phyloP scores from a whole-genome alignment of 2,888 invertebrate species.

The Sepioteuthis lessoniana region DNA sequence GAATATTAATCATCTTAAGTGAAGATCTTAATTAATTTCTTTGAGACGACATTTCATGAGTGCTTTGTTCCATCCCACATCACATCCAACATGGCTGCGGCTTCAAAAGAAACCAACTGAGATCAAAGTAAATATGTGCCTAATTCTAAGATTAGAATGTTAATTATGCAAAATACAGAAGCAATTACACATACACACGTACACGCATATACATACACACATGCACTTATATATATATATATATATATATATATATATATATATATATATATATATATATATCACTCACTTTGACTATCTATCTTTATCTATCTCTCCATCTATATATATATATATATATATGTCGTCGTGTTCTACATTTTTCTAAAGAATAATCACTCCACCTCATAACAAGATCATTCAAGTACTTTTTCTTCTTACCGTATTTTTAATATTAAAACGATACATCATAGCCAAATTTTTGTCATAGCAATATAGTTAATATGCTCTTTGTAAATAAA shows the following conservation, averaged over 20 bases:
- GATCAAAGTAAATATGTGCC: neutral
- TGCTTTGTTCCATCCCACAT: neutral
- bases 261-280: neutral
- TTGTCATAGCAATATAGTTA: too few species aligned
- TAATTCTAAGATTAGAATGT: neutral
- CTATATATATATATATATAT: slow-evolving; percentile 24
- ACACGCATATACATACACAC: neutral
- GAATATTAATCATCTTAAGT: neutral
- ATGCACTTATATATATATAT: neutral
- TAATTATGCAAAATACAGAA: neutral
- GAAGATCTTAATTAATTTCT: slow-evolving; percentile 6
- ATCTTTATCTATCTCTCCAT: neutral
- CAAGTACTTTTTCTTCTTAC: too few species aligned
- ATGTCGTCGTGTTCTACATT: neutral
- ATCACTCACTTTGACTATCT: too few species aligned
- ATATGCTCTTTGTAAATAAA: too few species aligned
- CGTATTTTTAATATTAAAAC: too few species aligned
- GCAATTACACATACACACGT: neutral
- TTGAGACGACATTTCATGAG: neutral
- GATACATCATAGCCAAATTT: too few species aligned
- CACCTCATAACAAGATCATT: too few species aligned
- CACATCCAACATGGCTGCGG: neutral
- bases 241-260: slow-evolving; percentile 35
- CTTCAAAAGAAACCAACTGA: neutral
- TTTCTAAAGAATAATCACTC: too few species aligned